A percentile compares a stretch with the other conserved stretches of the same genome.
Conservation (phyloP, 53 echinoderm and acorn worm species). For the Echinarachnius parma region DNA sequence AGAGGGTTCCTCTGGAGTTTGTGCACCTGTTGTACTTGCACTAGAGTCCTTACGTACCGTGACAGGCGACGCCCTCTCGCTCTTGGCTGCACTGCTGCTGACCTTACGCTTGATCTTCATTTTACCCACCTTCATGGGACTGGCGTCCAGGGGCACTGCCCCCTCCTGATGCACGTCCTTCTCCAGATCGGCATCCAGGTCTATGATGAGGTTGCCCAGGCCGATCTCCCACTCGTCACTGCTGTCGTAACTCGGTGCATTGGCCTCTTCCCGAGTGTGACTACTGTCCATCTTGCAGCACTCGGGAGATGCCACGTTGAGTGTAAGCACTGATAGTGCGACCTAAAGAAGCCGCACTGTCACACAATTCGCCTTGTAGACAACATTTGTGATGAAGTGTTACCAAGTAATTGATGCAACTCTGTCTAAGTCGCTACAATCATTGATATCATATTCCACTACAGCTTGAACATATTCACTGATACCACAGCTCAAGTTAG, state of each 20-base stretch:
- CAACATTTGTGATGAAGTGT: too few relatives aligned
- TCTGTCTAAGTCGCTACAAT: too few relatives aligned
- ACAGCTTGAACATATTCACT: too few relatives aligned
- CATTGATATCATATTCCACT: too few relatives aligned
- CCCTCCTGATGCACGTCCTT: constrained; percentile 89
- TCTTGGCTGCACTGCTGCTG: constrained; percentile 69
- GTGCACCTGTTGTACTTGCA: constrained; percentile 27
- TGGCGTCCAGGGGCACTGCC: constrained; percentile 56
- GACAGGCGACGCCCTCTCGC: constrained; percentile 47
- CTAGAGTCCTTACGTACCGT: constrained; percentile 55
- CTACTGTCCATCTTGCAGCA: constrained; percentile 48
- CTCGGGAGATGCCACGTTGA: constrained; percentile 24
- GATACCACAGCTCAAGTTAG: too few relatives aligned
- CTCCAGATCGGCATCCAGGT: constrained; percentile 97
- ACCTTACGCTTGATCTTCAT: constrained; percentile 99
- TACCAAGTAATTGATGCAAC: too few relatives aligned
- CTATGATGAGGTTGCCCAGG: constrained; percentile 95
- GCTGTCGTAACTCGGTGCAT: constrained; percentile 83
- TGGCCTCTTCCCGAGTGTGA: constrained; percentile 46
- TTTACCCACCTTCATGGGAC: constrained; percentile 89
- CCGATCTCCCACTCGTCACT: constrained; percentile 99
- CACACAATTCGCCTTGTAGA: too few relatives aligned
- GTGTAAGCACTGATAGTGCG: constrained; percentile 27
- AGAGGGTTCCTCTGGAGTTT: constrained; percentile 17
- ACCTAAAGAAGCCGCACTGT: constrained; percentile 23